phyloP scores from a whole-genome alignment of 2,797 vertebrate genomes.

The Premnoplex brunnescens region DNA sequence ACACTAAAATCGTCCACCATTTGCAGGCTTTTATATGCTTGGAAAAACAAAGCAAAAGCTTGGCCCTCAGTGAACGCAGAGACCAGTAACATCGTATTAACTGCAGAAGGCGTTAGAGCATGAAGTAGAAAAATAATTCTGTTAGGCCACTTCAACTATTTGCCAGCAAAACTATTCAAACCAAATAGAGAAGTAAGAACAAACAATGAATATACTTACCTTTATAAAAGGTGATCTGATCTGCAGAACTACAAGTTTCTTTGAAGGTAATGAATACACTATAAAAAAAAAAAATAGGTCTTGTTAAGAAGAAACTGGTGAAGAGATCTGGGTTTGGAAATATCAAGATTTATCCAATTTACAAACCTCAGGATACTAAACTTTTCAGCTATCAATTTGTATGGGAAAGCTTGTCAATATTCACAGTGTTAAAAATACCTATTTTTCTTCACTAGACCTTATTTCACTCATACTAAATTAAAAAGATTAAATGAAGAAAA shows the following conservation, averaged over 20 bases:
- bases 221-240: conserved; percentile 91
- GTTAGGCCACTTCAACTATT: background rate
- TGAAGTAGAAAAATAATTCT: background rate
- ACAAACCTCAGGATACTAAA: background rate
- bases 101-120: background rate
- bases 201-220: conserved; percentile 73
- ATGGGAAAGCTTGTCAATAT: background rate
- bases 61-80: background rate
- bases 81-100: background rate
- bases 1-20: background rate
- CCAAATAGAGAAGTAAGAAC: background rate
- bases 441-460: background rate
- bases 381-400: background rate
- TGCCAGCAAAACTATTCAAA: background rate
- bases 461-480: background rate
- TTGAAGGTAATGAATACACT: conserved; percentile 87
- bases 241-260: conserved; percentile 88
- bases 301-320: background rate
- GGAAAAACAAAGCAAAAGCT: background rate
- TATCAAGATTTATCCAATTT: background rate
- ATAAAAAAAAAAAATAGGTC: conserved; percentile 28
- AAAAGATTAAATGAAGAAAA: background rate
- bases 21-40: background rate
- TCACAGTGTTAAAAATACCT: background rate
- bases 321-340: background rate